phyloP scores from a whole-genome alignment of 2,797 vertebrate species.

The Myotis pilosus region DNA sequence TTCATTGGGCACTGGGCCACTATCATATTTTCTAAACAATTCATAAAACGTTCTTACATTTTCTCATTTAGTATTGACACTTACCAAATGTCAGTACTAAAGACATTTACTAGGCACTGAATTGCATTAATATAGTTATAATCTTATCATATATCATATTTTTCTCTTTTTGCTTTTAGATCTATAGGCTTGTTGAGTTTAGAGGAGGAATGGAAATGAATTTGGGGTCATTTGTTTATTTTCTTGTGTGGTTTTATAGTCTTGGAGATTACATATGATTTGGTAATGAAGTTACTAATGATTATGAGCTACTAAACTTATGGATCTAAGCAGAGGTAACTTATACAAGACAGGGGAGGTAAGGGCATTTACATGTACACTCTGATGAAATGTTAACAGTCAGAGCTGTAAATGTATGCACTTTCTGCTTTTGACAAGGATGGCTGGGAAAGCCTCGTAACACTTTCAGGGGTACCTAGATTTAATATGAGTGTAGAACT shows the following conservation, averaged over 20 bases:
- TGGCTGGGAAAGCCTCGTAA: not conserved
- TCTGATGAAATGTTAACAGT: not conserved
- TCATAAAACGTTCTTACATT: not conserved
- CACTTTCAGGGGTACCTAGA: not conserved
- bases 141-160: not conserved
- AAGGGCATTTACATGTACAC: not conserved
- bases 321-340: not conserved
- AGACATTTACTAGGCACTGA: not conserved
- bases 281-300: not conserved
- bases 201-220: not conserved
- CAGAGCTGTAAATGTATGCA: not conserved
- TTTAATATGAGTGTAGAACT: constrained; percentile 21
- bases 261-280: not conserved
- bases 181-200: not conserved
- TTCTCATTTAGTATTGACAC: not conserved
- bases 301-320: not conserved
- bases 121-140: not conserved
- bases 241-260: not conserved
- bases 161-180: constrained; percentile 20
- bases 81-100: not conserved
- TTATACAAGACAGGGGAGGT: not conserved
- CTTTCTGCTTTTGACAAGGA: not conserved
- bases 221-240: not conserved
- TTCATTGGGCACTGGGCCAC: not conserved
- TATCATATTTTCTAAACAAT: not conserved